Evolutionary conservation across 2,797 vertebrate species (phyloP), one percentile per base, ranked within the genome.

Genomic region (Anabas testudineus): DNA sequence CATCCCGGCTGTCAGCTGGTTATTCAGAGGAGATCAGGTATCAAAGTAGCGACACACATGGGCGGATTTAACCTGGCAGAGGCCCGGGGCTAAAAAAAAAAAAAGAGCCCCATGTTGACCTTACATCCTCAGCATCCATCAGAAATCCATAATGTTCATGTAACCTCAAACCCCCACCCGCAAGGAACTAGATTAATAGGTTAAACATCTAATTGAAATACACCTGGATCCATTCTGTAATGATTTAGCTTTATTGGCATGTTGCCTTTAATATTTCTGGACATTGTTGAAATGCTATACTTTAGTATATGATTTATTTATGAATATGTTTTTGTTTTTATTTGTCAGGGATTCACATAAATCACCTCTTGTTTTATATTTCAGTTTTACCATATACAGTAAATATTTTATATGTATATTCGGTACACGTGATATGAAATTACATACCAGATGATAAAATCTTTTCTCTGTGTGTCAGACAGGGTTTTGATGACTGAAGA

Each of bases 41-140:
- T 67, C 41, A 4, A 30, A 39, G 62, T 47, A 45, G 21, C 26
- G 19, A 37, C 43, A 48, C 19, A 30, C 48, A 67, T 15, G 9
- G 57, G 15, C 18, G 19, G 61, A 18, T 59, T 78, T 34, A 46
- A 73, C 49, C 71, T 59, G 28, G 37, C 42, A 59, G 28, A 57
- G 71, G 15, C 32, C 59, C 58, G 6, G 36, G 30, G 22, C 5
- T 2, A 47, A 61, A 46, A 39, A 13, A 7, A n/a, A 47, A 61
- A 46, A 39, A 13, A 7, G n/a, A 37, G 10, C 2, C 28, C 47
- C 30, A 39, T 32, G 22, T 53, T 19, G 55, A 72, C 62, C 36
- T 46, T 39, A 66, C 51, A 76, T 68, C 55, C 42, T 54, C 56
- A 71, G 49, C 52, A 58, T 81, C 69, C 76, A 49, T 28, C 49